Conservation (phyloP, 2,888 invertebrate genomes). For the Conistra vaccinii region DNA sequence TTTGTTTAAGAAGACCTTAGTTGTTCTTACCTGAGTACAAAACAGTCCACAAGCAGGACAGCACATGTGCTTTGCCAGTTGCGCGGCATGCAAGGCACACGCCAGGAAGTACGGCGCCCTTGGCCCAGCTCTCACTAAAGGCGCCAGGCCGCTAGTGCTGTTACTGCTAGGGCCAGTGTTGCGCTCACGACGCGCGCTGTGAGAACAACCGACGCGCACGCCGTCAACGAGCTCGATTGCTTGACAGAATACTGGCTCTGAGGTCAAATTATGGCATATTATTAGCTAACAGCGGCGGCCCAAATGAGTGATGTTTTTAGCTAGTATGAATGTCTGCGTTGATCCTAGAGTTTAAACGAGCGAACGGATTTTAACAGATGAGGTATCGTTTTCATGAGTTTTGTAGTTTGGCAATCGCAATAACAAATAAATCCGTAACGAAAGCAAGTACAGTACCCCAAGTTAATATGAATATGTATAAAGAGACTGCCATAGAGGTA, state of each 20-base stretch:
- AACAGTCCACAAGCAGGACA: constrained; percentile 97
- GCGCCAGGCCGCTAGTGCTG: constrained; percentile 71
- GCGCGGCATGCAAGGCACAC: constrained; percentile 94
- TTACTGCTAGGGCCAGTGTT: constrained; percentile 51
- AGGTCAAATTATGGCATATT: not conserved
- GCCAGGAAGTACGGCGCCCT: constrained; percentile 95
- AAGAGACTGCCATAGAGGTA: too few relatives aligned
- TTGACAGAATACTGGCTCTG: constrained; percentile 93
- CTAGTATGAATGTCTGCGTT: too few relatives aligned
- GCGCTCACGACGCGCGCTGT: constrained; percentile 84
- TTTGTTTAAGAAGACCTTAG: too few relatives aligned
- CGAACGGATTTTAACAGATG: too few relatives aligned
- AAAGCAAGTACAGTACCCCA: too few relatives aligned
- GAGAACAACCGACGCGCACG: constrained; percentile 95
- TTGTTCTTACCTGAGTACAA: constrained; percentile 94
- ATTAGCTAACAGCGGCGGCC: too few relatives aligned
- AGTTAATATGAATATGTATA: too few relatives aligned
- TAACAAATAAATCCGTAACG: too few relatives aligned
- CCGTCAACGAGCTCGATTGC: constrained; percentile 94
- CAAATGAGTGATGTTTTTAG: too few relatives aligned
- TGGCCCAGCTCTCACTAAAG: constrained; percentile 93
- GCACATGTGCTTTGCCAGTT: constrained; percentile 95
- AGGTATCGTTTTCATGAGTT: too few relatives aligned
- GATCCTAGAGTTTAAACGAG: too few relatives aligned
- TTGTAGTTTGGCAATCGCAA: too few relatives aligned